These are phyloP conservation scores for Oriolus oriolus DNA, from an alignment of 2,113 vertebrate species.

Conservation along the genomic window DNA sequence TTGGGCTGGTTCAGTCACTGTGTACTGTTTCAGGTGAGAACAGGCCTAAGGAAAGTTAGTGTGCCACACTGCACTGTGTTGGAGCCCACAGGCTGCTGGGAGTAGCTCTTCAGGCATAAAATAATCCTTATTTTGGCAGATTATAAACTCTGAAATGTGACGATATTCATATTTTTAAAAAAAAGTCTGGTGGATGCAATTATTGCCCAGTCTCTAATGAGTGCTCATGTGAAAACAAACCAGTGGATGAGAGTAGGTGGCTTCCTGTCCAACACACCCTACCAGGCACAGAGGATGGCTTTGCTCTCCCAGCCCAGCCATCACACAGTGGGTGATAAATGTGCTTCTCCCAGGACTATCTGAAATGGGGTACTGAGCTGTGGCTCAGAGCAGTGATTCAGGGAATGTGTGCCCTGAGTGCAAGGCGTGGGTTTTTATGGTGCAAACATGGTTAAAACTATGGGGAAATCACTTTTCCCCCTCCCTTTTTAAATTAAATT, in stretches of 20 bases:
- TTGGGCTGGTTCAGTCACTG: not conserved
- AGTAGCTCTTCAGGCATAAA: not conserved
- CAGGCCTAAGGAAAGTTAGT: not conserved
- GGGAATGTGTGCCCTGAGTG: rapidly evolving
- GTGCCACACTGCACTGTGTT: rapidly evolving
- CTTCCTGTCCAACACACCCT: not conserved
- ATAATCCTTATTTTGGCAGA: not conserved
- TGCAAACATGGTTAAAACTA: not conserved
- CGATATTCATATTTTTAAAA: not conserved
- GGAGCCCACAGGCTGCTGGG: not conserved
- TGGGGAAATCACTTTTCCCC: not conserved
- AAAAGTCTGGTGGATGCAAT: not conserved
- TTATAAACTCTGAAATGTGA: not conserved
- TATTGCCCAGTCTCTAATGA: not conserved
- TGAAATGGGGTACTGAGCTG: not conserved
- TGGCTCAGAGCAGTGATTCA: not conserved
- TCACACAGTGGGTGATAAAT: not conserved
- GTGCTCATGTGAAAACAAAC: not conserved
- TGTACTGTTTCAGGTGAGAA: not conserved
- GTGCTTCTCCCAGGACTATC: not conserved
- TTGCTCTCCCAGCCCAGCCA: not conserved
- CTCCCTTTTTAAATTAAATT: not conserved
- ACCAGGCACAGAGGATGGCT: not conserved
- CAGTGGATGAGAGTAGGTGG: not conserved
- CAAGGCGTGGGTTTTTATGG: rapidly evolving